Evolutionary conservation across 2,888 invertebrate genomes (phyloP).

Genomic region (Ctenicera cuprea): DNA sequence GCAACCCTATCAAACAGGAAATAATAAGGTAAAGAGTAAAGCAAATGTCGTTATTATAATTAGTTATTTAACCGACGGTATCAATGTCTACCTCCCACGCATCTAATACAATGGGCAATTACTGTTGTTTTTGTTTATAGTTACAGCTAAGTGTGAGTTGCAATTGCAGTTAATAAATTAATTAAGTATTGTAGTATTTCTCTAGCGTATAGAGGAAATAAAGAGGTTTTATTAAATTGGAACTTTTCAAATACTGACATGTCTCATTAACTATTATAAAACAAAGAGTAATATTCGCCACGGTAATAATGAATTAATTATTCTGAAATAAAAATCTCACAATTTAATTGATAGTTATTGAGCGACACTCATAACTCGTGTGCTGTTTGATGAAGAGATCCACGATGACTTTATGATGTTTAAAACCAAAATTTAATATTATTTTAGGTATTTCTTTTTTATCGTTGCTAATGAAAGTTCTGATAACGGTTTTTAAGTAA

Average conservation of each 20-base stretch:
- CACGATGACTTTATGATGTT: no score
- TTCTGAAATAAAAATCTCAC: no score
- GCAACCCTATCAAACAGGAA: constrained; percentile 6
- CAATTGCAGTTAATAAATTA: constrained; percentile 30
- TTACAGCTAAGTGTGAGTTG: constrained; percentile 32
- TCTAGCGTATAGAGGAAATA: constrained; percentile 2
- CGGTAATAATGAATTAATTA: no score
- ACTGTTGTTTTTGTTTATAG: constrained; percentile 28
- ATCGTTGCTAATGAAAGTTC: no score
- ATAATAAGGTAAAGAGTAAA: constrained; percentile 7
- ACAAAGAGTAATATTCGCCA: not conserved
- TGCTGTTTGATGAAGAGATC: no score
- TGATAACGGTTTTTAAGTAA: no score
- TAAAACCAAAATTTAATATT: no score
- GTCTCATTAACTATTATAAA: constrained; percentile 12
- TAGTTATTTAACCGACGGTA: constrained; percentile 28
- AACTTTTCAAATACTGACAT: constrained; percentile 1
- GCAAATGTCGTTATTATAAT: constrained; percentile 17
- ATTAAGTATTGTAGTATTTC: constrained; percentile 17
- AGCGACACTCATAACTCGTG: no score
- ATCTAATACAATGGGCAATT: constrained; percentile 28
- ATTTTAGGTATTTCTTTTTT: no score
- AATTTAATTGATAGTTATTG: no score
- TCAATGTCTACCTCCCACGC: constrained; percentile 24
- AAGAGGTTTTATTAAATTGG: constrained; percentile 11